Evolutionary conservation across 2,113 vertebrate genomes (phyloP).

Genomic region (Miniopterus natalensis): DNA sequence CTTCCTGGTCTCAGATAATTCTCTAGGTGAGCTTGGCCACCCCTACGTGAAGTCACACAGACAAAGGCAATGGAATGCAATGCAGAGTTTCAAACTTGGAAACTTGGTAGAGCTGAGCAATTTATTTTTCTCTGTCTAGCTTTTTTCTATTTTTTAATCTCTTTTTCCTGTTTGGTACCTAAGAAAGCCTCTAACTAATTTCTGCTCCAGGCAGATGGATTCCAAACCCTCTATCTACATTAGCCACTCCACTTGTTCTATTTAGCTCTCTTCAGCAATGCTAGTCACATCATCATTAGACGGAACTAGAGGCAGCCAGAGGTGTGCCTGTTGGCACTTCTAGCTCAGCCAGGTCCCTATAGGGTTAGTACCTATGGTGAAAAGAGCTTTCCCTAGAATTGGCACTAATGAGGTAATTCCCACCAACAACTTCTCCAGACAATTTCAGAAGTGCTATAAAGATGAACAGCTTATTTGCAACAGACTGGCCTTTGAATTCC

Average conservation of each 20-base stretch:
- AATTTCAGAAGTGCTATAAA: constrained; percentile 74
- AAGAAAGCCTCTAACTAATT: background rate
- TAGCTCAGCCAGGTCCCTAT: constrained; percentile 57
- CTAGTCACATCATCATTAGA: background rate
- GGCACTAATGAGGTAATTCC: constrained; percentile 72
- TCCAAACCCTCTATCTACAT: background rate
- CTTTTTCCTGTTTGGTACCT: background rate
- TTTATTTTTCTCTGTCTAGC: background rate
- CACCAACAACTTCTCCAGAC: constrained; percentile 35
- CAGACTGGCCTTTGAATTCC: constrained; percentile 60
- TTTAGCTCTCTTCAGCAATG: constrained; percentile 49
- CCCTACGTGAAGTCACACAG: background rate
- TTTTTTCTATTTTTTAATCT: background rate
- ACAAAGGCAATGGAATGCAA: background rate
- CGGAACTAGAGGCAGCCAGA: constrained; percentile 58
- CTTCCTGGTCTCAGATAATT: background rate
- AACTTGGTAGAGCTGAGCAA: background rate
- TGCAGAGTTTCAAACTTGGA: background rate
- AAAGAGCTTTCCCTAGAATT: constrained; percentile 72
- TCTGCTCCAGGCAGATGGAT: background rate
- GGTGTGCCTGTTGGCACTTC: constrained; percentile 77
- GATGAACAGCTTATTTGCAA: constrained; percentile 54
- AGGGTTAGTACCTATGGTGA: constrained; percentile 66
- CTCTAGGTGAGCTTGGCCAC: background rate
- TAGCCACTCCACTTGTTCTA: background rate